phyloP scores from a whole-genome alignment of 2,888 invertebrate genomes.

The Trissoscelio sp. region DNA sequence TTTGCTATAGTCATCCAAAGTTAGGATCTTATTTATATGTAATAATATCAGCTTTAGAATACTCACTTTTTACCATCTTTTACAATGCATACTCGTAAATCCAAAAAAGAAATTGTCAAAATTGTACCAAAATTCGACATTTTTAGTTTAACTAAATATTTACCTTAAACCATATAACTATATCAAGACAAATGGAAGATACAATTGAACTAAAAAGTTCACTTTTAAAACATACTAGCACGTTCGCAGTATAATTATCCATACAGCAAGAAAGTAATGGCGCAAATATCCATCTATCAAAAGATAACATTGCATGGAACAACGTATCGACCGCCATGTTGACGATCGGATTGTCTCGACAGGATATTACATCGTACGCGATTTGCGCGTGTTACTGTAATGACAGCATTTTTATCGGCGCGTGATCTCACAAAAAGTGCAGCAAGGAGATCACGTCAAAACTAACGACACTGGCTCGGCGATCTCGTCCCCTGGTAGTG shows the following conservation, averaged over 20 bases:
- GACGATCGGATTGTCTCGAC: background rate
- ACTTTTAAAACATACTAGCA: constrained; percentile 4
- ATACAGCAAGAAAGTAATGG: background rate
- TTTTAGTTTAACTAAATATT: too few relatives aligned
- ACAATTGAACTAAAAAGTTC: too few relatives aligned
- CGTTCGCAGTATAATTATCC: constrained; percentile 17
- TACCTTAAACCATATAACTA: too few relatives aligned
- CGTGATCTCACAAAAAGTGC: constrained; percentile 64
- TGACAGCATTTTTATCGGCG: constrained; percentile 53
- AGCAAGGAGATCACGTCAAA: constrained; percentile 75
- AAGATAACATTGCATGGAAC: constrained; percentile 3
- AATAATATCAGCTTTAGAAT: too few relatives aligned
- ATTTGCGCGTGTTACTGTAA: constrained; percentile 57
- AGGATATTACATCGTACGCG: constrained; percentile 33
- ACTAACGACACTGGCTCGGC: constrained; percentile 77
- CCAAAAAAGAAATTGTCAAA: too few relatives aligned
- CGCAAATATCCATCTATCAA: constrained; percentile 11
- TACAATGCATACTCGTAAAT: too few relatives aligned
- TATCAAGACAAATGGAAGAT: too few relatives aligned
- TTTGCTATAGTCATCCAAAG: too few relatives aligned
- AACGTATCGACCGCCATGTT: background rate
- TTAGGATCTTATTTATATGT: too few relatives aligned
- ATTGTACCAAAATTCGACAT: too few relatives aligned
- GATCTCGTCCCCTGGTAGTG: constrained; percentile 77
- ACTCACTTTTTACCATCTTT: too few relatives aligned